phyloP scores from a whole-genome alignment of 2,113 vertebrate species.

The Cynopterus brachyotis region DNA sequence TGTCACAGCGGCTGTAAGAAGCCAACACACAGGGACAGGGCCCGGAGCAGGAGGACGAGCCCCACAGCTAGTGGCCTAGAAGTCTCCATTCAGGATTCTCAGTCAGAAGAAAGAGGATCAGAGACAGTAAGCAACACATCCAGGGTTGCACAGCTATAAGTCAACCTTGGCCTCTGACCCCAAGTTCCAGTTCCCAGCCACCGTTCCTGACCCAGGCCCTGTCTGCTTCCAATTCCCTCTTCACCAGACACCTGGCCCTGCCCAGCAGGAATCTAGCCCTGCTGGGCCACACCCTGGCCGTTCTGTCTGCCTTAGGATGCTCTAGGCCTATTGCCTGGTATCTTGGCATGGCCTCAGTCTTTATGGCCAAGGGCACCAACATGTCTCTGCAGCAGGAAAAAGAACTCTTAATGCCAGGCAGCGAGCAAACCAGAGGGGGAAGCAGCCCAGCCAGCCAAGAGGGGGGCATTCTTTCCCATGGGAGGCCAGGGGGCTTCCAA shows the following conservation, averaged over 20 bases:
- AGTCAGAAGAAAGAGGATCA: background rate
- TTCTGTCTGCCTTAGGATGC: background rate
- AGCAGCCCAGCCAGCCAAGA: background rate
- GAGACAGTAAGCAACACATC: background rate
- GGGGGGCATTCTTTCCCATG: background rate
- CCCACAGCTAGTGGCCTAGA: background rate
- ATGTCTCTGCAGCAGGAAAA: background rate
- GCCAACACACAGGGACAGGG: background rate
- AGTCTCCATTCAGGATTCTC: background rate
- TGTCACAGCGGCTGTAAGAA: background rate
- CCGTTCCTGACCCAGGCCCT: background rate
- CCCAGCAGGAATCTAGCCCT: background rate
- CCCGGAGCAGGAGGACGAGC: background rate
- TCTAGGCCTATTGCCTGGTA: background rate
- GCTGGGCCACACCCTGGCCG: too few species aligned
- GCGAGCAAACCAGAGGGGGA: background rate
- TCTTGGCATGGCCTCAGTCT: background rate
- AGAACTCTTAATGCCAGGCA: background rate
- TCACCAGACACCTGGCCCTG: background rate
- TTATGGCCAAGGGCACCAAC: background rate
- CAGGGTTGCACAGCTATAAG: background rate
- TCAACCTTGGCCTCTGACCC: background rate
- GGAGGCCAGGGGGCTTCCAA: background rate
- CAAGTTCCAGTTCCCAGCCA: background rate
- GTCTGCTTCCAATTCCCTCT: background rate